Evolutionary conservation across 2,888 invertebrate genomes (phyloP), one percentile per base, ranked within the genome.

Genomic region (Tipula confusa): DNA sequence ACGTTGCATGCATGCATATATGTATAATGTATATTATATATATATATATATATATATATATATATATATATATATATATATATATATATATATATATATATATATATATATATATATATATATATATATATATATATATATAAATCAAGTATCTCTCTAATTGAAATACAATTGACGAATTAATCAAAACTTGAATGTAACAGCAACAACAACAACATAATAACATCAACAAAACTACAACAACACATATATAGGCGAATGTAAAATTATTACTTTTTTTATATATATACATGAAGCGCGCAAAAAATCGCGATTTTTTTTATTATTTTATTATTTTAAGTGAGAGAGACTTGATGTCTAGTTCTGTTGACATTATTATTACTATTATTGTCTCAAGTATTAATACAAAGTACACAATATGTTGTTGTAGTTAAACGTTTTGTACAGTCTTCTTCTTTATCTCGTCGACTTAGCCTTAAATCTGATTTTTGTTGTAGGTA

Each of bases 101-200:
- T 1, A 33, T n/a, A 33, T 6, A 13, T 24, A 64, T 24, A 7
- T 15, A n/a, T 43, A 43, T n/a, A 18, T 15, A 43, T 15, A n/a
- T 15, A 1, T 64, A 24, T 24, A 64, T 64, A 9, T 18, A 43
- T 2, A 15, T 43, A 64, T 24, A 24, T 64, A 64, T n/a, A 9
- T n/a, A 15, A 43, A 15, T 7, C 43, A 43, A 43, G 43, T 15
- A 43, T 43, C n/a, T 64, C 64, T 64, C 64, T 64, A 64, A 64
- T 64, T 64, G 64, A 64, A 64, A 64, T 64, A 64, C 64, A 64
- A 64, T 64, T 64, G 64, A 64, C 64, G 64, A 64, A 64, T 64
- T 64, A 64, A 64, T 64, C 64, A 64, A 64, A 64, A 64, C 64
- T 64, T 64, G 64, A 64, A 64, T 24, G 64, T 7, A 64, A 64